Conservation (phyloP, 1,140 invertebrate species). For the Mya arenaria region DNA sequence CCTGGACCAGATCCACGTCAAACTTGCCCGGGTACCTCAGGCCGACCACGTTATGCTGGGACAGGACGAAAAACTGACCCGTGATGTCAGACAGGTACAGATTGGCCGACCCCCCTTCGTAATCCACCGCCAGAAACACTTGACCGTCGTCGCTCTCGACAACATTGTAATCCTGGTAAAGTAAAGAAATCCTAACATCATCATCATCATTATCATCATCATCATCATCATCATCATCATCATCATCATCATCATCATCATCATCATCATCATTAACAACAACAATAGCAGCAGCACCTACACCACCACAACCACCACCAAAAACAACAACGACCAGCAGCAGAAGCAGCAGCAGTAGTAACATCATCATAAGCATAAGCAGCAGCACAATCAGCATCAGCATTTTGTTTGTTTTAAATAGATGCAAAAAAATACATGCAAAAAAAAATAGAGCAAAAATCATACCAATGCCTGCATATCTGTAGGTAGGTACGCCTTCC, state of each 20-base stretch:
- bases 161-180: slow-evolving; percentile 88
- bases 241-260: slow-evolving; percentile 26
- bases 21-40: slow-evolving; percentile 56
- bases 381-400: no score
- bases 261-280: slow-evolving; percentile 16
- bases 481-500: slow-evolving; percentile 88
- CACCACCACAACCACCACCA: no score
- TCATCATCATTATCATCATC: slow-evolving; percentile 27
- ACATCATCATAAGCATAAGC: no score
- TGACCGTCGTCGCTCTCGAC: slow-evolving; percentile 90
- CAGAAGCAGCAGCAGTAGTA: no score
- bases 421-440: no score
- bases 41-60: slow-evolving; percentile 88
- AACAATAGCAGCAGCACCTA: background rate
- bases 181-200: no score
- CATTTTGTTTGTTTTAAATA: no score
- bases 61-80: slow-evolving; percentile 86
- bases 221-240: slow-evolving; percentile 27
- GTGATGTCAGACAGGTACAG: slow-evolving; percentile 85
- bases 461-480: slow-evolving; percentile 83
- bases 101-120: slow-evolving; percentile 87
- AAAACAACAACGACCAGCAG: no score
- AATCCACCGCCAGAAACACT: slow-evolving; percentile 90
- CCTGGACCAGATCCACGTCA: slow-evolving; percentile 68
- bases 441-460: slow-evolving; percentile 64